A percentile compares a stretch with the other conserved stretches of the same genome.
These are phyloP conservation scores for Tetramorium alpestre DNA, from an alignment of 1,140 invertebrate genomes.

Conservation along the genomic window DNA sequence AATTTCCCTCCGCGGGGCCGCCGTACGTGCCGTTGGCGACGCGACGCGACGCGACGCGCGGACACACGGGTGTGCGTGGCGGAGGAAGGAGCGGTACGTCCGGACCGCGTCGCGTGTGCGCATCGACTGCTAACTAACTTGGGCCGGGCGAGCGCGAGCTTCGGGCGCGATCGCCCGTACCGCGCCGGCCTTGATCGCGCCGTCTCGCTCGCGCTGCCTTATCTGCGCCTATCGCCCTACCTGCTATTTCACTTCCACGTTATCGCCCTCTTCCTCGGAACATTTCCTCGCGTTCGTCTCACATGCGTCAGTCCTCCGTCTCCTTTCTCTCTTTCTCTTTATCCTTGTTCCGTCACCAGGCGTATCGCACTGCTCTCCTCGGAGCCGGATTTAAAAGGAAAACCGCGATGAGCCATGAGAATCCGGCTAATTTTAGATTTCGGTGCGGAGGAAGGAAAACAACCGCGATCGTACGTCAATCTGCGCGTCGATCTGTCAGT, in stretches of 20 bases:
- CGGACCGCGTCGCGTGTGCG: constrained; percentile 83
- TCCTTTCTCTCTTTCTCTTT: constrained; percentile 50
- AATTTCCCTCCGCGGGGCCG: constrained; percentile 52
- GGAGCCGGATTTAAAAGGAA: constrained; percentile 44
- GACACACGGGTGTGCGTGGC: neutral
- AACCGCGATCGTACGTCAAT: neutral
- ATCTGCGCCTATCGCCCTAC: constrained; percentile 62
- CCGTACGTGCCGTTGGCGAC: constrained; percentile 65
- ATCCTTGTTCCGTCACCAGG: neutral
- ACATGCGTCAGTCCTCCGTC: constrained; percentile 25
- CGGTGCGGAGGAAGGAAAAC: neutral
- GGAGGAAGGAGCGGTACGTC: constrained; percentile 71
- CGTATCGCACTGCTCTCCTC: neutral
- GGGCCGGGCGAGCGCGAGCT: constrained; percentile 72
- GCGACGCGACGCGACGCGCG: neutral
- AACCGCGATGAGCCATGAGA: neutral
- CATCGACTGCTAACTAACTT: constrained; percentile 85
- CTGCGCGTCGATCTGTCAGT: neutral
- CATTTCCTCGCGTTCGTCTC: neutral
- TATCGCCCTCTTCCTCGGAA: neutral
- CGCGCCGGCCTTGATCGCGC: neutral
- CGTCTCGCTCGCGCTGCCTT: constrained; percentile 56
- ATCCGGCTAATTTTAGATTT: neutral
- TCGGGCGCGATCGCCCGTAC: constrained; percentile 68
- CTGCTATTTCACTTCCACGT: constrained; percentile 19